Percentiles rank a stretch among this genome's conserved stretches.
Evolutionary conservation across 2,888 invertebrate genomes (phyloP).

Genomic region (Cheilosia grossa): DNA sequence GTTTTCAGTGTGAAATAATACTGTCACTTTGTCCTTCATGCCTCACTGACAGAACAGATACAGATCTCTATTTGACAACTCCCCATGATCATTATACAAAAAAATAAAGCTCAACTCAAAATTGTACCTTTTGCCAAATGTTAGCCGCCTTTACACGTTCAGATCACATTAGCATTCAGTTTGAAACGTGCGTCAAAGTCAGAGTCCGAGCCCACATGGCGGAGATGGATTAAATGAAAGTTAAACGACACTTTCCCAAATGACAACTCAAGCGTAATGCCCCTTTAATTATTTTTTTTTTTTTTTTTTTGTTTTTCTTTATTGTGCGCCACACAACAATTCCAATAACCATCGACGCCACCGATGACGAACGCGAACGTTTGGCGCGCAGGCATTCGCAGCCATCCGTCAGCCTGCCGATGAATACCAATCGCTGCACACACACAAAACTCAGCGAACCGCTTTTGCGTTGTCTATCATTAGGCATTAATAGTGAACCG

Average conservation of each 20-base stretch:
- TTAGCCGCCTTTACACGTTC: conserved; percentile 1
- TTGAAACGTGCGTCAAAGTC: conserved; percentile 35
- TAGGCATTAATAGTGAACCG: conserved; percentile 60
- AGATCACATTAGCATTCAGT: conserved; percentile 46
- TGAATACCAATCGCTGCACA: conserved; percentile 50
- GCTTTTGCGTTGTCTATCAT: conserved; percentile 59
- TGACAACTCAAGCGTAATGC: conserved; percentile 70
- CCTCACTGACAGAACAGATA: too few relatives aligned
- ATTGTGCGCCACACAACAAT: conserved; percentile 9
- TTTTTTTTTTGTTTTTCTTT: not conserved
- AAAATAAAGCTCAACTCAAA: too few relatives aligned
- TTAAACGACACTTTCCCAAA: conserved; percentile 72
- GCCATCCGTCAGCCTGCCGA: conserved; percentile 39
- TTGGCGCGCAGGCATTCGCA: conserved; percentile 26
- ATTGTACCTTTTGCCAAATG: too few relatives aligned
- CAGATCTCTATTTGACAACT: too few relatives aligned
- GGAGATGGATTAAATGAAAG: conserved; percentile 65
- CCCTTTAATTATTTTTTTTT: conserved; percentile 7
- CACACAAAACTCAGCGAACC: conserved; percentile 16
- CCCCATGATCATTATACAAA: too few relatives aligned
- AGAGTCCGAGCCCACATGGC: conserved; percentile 17
- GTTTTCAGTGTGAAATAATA: too few relatives aligned
- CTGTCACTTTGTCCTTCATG: too few relatives aligned
- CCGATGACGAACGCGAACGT: conserved; percentile 49
- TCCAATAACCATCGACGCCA: conserved; percentile 53